These are phyloP conservation scores for Drosophila lutescens DNA, from an alignment of 2,888 invertebrate species.

Conservation along the genomic window DNA sequence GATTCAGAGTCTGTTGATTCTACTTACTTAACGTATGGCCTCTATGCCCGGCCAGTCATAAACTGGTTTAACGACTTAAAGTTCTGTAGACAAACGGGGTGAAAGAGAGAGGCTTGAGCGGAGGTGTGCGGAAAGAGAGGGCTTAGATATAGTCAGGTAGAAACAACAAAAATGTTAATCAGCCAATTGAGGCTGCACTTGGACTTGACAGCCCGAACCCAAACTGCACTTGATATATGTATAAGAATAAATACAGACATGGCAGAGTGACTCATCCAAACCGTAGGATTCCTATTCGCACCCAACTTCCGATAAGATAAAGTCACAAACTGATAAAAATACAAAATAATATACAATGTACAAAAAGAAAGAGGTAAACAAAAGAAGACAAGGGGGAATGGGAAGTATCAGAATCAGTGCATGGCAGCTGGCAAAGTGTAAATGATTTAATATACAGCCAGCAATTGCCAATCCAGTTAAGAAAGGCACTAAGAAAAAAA, in stretches of 20 bases:
- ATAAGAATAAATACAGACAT: background rate
- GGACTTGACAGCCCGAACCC: conserved; percentile 28
- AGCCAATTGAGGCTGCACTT: conserved; percentile 38
- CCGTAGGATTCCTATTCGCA: conserved; percentile 1
- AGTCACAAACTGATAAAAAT: conserved; percentile 16
- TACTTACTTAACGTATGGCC: conserved; percentile 50
- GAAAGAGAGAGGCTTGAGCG: background rate
- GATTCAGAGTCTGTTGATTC: conserved; percentile 51
- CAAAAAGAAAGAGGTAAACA: background rate
- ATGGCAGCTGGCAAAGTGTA: conserved; percentile 55
- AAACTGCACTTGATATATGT: conserved; percentile 14
- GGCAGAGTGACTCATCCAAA: background rate
- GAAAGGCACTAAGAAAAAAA: conserved; percentile 18
- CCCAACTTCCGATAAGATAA: conserved; percentile 28
- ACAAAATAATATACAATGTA: background rate
- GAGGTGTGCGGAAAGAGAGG: too few species aligned
- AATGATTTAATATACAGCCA: conserved; percentile 45
- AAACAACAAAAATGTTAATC: conserved; percentile 15
- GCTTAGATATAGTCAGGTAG: conserved; percentile 20
- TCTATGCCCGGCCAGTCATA: conserved; percentile 51
- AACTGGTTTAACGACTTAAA: conserved; percentile 49
- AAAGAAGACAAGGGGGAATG: background rate
- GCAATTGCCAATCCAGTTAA: conserved; percentile 37
- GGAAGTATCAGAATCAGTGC: conserved; percentile 36
- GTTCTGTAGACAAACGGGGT: conserved; percentile 18